Evolutionary conservation across 2,797 vertebrate species (phyloP).

Genomic region (Chaenodraco wilsoni): DNA sequence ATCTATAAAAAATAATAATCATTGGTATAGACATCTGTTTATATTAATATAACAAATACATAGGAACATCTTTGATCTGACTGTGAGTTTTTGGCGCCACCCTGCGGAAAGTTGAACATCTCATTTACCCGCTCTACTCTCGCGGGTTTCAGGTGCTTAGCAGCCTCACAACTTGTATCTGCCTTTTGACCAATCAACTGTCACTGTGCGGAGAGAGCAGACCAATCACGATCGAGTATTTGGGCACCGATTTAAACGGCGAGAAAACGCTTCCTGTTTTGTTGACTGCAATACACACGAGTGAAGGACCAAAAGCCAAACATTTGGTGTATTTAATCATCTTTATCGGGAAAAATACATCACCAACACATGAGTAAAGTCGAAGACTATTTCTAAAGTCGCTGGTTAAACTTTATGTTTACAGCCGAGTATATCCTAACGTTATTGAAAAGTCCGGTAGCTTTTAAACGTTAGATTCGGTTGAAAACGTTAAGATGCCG

Average conservation of each 20-base stretch:
- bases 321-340: neutral
- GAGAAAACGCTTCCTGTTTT: conserved; percentile 44
- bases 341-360: neutral
- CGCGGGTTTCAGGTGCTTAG: conserved; percentile 72
- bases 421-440: neutral
- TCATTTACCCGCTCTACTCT: conserved; percentile 58
- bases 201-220: accelerated
- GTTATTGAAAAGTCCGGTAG: neutral
- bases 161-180: conserved; percentile 60
- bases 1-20: too few relatives aligned
- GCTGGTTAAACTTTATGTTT: neutral
- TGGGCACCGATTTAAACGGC: conserved; percentile 80
- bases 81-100: conserved; percentile 49
- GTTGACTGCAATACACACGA: neutral
- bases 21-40: neutral
- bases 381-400: too few relatives aligned
- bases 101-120: conserved; percentile 28
- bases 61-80: neutral
- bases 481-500: conserved; percentile 83
- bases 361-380: accelerated
- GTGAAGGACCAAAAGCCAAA: neutral
- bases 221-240: conserved; percentile 75
- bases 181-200: conserved; percentile 72
- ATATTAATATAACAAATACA: neutral
- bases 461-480: conserved; percentile 2